Evolutionary conservation across 2,797 vertebrate genomes (phyloP).

Genomic region (Hypotaenidia okinawae): DNA sequence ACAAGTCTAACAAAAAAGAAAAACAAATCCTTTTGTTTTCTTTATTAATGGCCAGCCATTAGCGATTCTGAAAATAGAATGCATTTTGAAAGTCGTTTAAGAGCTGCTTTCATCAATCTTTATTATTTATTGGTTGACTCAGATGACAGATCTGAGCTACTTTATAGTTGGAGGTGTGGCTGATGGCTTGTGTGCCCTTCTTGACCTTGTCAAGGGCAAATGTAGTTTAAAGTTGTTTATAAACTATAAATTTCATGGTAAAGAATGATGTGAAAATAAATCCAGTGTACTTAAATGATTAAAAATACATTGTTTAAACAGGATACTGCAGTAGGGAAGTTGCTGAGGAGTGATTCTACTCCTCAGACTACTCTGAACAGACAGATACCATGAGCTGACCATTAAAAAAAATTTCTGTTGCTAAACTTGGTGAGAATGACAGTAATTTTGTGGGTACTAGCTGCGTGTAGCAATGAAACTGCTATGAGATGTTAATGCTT

Average conservation of each 20-base stretch:
- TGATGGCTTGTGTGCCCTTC: slow-evolving; percentile 66
- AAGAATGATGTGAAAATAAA: slow-evolving; percentile 70
- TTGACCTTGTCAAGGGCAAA: slow-evolving; percentile 73
- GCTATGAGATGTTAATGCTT: background rate
- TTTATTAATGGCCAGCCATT: slow-evolving; percentile 62
- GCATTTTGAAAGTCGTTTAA: slow-evolving; percentile 64
- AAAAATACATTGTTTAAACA: slow-evolving; percentile 68
- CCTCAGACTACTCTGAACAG: background rate
- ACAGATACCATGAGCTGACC: background rate
- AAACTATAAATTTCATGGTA: slow-evolving; percentile 70
- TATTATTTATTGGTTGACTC: slow-evolving; percentile 72
- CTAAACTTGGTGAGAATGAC: background rate
- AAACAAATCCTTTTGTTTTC: slow-evolving; percentile 47
- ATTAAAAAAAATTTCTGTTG: background rate
- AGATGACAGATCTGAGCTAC: slow-evolving; percentile 65
- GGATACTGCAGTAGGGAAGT: slow-evolving; percentile 21
- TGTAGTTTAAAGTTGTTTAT: slow-evolving; percentile 73
- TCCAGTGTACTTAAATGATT: slow-evolving; percentile 58
- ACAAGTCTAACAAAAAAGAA: background rate
- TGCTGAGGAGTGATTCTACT: slow-evolving; percentile 8
- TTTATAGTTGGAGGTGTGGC: slow-evolving; percentile 72
- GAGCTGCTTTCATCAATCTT: slow-evolving; percentile 68
- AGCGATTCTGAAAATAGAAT: slow-evolving; percentile 64
- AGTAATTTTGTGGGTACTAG: background rate
- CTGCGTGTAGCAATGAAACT: background rate